phyloP scores from a whole-genome alignment of 2,797 vertebrate genomes.

The Centroberyx gerrardi region DNA sequence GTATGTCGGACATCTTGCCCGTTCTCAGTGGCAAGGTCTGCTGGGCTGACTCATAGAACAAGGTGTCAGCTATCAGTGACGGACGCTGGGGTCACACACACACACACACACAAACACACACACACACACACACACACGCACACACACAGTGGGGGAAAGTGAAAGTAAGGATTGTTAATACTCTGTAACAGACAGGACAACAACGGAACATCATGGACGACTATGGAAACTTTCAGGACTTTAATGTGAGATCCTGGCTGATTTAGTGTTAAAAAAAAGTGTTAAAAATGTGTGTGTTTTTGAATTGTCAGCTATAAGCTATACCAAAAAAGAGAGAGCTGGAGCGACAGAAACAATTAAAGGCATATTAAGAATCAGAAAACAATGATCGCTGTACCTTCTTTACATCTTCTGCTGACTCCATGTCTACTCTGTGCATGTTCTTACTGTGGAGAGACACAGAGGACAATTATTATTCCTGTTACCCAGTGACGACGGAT shows the following conservation, averaged over 20 bases:
- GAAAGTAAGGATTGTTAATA: not conserved
- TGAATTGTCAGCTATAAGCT: no score
- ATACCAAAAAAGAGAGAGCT: no score
- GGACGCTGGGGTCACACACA: conserved; percentile 62
- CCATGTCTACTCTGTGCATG: conserved; percentile 86
- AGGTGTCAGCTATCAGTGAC: conserved; percentile 73
- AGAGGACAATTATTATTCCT: not conserved
- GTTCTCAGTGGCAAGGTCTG: conserved; percentile 70
- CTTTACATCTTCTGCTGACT: conserved; percentile 57
- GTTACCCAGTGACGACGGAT: not conserved
- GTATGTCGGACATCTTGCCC: conserved; percentile 83
- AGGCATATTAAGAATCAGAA: not conserved
- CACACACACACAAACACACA: conserved; percentile 25
- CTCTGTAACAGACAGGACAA: not conserved
- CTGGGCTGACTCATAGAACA: conserved; percentile 80
- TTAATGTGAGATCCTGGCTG: not conserved
- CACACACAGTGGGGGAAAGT: not conserved
- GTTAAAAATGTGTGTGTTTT: no score
- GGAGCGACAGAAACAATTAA: not conserved
- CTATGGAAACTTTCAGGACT: not conserved
- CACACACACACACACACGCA: conserved; percentile 14
- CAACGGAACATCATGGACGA: not conserved
- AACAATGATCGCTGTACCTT: conserved; percentile 62
- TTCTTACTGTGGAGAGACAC: conserved; percentile 81
- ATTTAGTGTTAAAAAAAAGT: no score